phyloP scores from a whole-genome alignment of 2,888 invertebrate genomes.

The Dorcus parallelipipedus region DNA sequence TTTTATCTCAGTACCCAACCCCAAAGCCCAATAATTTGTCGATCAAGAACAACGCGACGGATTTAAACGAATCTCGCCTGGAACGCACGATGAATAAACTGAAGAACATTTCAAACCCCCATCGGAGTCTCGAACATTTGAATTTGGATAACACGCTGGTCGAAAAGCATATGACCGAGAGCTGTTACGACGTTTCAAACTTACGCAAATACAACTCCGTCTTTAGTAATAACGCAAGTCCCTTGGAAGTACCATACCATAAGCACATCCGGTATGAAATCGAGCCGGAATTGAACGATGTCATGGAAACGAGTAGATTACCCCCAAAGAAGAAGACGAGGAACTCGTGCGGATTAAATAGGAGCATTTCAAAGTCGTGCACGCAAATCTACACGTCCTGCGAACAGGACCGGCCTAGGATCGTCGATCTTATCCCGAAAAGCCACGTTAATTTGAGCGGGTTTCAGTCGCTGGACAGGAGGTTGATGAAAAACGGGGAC shows the following conservation, averaged over 20 bases:
- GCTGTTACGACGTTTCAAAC: constrained; percentile 43
- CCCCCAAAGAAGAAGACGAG: background rate
- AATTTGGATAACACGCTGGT: constrained; percentile 31
- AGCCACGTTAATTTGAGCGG: background rate
- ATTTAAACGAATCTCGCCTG: constrained; percentile 25
- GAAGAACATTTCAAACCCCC: constrained; percentile 27
- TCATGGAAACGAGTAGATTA: background rate
- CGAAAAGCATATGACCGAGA: constrained; percentile 44
- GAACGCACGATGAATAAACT: constrained; percentile 36
- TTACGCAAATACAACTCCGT: constrained; percentile 32
- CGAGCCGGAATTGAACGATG: constrained; percentile 34
- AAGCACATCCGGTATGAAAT: constrained; percentile 48
- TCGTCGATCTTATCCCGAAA: constrained; percentile 45
- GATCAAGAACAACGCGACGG: constrained; percentile 25
- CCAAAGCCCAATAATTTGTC: background rate
- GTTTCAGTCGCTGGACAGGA: constrained; percentile 32
- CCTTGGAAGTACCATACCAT: constrained; percentile 46
- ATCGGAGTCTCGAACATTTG: constrained; percentile 4
- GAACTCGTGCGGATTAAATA: constrained; percentile 17
- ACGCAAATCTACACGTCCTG: constrained; percentile 30
- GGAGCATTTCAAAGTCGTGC: constrained; percentile 39
- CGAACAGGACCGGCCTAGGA: constrained; percentile 36
- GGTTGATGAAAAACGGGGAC: constrained; percentile 10
- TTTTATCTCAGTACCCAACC: constrained; percentile 56
- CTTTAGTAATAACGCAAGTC: constrained; percentile 20